Evolutionary conservation across 2,888 invertebrate species (phyloP).

Genomic region (Eupithecia subfuscata): DNA sequence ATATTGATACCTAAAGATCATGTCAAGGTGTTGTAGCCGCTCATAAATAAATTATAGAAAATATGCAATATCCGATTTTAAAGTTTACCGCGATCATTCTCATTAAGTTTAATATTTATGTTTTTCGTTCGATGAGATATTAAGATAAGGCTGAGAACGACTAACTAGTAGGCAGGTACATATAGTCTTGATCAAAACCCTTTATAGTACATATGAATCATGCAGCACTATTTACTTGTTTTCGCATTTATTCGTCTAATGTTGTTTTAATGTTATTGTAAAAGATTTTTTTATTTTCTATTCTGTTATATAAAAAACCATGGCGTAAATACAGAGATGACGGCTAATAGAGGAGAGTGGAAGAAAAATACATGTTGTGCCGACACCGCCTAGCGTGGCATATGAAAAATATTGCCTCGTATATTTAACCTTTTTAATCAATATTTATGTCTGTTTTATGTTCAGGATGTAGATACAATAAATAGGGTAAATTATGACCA

Average conservation of each 20-base stretch:
- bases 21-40: slow-evolving; percentile 24
- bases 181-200: neutral
- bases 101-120: slow-evolving; percentile 42
- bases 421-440: neutral
- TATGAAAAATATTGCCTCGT: neutral
- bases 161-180: neutral
- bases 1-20: slow-evolving; percentile 8
- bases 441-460: neutral
- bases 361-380: too few relatives aligned
- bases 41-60: slow-evolving; percentile 32
- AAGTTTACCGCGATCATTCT: slow-evolving; percentile 34
- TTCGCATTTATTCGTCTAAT: too few relatives aligned
- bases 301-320: too few relatives aligned
- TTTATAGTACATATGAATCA: neutral
- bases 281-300: too few relatives aligned
- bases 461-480: neutral
- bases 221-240: too few relatives aligned
- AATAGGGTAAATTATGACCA: neutral
- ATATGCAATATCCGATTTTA: slow-evolving; percentile 39
- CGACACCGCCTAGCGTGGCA: too few relatives aligned
- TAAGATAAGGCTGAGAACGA: slow-evolving; percentile 22
- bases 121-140: slow-evolving; percentile 41
- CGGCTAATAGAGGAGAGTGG: too few relatives aligned
- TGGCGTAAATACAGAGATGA: too few relatives aligned
- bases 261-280: too few relatives aligned